These are phyloP conservation scores for Mycteria americana DNA, from an alignment of 2,797 vertebrate genomes.

Conservation along the genomic window DNA sequence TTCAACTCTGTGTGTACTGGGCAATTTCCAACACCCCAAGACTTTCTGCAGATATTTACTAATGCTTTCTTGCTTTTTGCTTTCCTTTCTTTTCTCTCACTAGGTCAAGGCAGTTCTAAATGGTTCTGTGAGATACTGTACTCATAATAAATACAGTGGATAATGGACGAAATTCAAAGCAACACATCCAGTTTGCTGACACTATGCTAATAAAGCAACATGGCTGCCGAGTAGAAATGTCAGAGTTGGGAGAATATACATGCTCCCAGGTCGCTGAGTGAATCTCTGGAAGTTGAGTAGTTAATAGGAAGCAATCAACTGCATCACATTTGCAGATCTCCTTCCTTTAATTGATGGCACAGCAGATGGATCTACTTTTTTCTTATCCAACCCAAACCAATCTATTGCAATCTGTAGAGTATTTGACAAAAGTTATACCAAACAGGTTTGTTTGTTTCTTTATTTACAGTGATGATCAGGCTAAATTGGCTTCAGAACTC, in stretches of 20 bases:
- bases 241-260: not conserved
- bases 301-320: conserved; percentile 15
- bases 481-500: not conserved
- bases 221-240: conserved; percentile 21
- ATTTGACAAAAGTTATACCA: not conserved
- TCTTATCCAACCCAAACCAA: not conserved
- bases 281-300: not conserved
- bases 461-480: not conserved
- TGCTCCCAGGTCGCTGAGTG: not conserved
- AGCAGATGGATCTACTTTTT: not conserved
- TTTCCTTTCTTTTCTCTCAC: not conserved
- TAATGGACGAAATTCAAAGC: conserved; percentile 14
- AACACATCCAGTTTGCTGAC: conserved; percentile 9
- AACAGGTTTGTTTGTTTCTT: not conserved
- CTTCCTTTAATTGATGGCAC: not conserved
- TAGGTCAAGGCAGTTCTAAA: not conserved
- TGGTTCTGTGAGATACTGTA: not conserved
- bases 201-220: conserved; percentile 21
- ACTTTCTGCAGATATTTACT: not conserved
- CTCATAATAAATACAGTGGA: not conserved
- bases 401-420: not conserved
- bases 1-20: not conserved
- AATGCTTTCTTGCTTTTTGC: not conserved
- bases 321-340: not conserved
- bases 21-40: not conserved